Percentiles rank a stretch among this genome's conserved stretches.
phyloP scores from a whole-genome alignment of 1,140 invertebrate genomes.

The Batillaria attramentaria region DNA sequence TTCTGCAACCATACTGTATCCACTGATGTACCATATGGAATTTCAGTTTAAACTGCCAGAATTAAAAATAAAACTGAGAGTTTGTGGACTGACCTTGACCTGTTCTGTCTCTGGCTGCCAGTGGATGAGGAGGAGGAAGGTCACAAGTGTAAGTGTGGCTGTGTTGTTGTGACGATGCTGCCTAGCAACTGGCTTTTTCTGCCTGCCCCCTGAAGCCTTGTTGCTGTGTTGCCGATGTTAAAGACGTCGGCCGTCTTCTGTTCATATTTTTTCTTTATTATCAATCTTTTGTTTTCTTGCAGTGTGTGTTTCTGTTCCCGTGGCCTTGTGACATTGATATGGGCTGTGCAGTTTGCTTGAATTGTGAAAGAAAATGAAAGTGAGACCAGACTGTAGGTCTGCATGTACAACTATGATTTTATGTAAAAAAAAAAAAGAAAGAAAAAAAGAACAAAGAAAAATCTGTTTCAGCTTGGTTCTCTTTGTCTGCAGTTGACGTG shows the following conservation, averaged over 20 bases:
- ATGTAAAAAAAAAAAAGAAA: too few relatives aligned
- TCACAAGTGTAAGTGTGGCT: slow-evolving; percentile 59
- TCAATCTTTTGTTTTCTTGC: not conserved
- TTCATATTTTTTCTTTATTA: slow-evolving; percentile 1
- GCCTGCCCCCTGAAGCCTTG: too few relatives aligned
- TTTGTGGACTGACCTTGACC: slow-evolving; percentile 1
- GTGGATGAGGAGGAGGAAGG: slow-evolving; percentile 64
- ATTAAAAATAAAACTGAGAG: too few relatives aligned
- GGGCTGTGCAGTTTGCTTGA: too few relatives aligned
- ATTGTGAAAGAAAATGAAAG: not conserved
- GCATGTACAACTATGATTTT: too few relatives aligned
- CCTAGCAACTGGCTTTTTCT: slow-evolving; percentile 19
- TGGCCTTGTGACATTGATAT: not conserved
- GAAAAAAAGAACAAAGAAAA: too few relatives aligned
- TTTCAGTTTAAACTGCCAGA: too few relatives aligned
- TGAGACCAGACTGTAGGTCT: not conserved
- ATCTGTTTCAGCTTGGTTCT: too few relatives aligned
- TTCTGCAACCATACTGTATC: too few relatives aligned
- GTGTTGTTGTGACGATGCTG: slow-evolving; percentile 19
- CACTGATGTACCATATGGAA: not conserved
- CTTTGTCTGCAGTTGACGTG: too few relatives aligned
- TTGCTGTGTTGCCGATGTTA: not conserved
- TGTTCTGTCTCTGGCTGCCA: slow-evolving; percentile 34
- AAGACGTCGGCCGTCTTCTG: too few relatives aligned
- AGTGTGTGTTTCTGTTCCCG: not conserved